phyloP scores from a whole-genome alignment of 2,113 vertebrate species.

The Hippoglossus stenolepis region DNA sequence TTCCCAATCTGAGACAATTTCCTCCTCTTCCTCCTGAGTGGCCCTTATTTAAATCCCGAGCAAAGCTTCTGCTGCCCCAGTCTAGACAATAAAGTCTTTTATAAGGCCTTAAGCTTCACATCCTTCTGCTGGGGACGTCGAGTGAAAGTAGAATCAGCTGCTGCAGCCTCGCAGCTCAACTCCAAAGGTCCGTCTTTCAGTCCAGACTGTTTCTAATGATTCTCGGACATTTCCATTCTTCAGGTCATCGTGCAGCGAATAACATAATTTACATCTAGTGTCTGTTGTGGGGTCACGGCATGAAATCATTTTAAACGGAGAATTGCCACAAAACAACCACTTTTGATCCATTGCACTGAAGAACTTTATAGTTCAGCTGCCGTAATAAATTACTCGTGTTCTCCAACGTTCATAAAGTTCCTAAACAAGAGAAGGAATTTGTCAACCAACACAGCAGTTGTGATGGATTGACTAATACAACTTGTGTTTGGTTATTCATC shows the following conservation, averaged over 20 bases:
- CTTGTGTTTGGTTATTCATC: no score
- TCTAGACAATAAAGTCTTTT: constrained; percentile 76
- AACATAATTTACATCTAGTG: no score
- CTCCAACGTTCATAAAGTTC: no score
- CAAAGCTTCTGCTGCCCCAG: constrained; percentile 50
- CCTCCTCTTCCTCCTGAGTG: constrained; percentile 54
- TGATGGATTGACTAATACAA: no score
- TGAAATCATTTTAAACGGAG: no score
- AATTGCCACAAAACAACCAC: not conserved
- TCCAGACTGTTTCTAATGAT: constrained; percentile 36
- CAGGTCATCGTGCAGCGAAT: not conserved
- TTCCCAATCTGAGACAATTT: constrained; percentile 65
- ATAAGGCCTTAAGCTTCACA: constrained; percentile 57
- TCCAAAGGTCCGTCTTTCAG: constrained; percentile 17
- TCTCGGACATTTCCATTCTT: constrained; percentile 13
- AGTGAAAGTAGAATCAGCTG: constrained; percentile 71
- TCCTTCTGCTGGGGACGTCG: constrained; percentile 51
- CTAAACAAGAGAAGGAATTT: no score
- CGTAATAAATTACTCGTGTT: no score
- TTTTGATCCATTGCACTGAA: not conserved
- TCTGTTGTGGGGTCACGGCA: no score
- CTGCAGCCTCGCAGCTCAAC: constrained; percentile 18
- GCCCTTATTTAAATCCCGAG: constrained; percentile 41
- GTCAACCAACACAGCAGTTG: no score
- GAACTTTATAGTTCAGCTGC: no score